These are phyloP conservation scores for Musca domestica DNA, from an alignment of 1,140 invertebrate species.

Conservation along the genomic window DNA sequence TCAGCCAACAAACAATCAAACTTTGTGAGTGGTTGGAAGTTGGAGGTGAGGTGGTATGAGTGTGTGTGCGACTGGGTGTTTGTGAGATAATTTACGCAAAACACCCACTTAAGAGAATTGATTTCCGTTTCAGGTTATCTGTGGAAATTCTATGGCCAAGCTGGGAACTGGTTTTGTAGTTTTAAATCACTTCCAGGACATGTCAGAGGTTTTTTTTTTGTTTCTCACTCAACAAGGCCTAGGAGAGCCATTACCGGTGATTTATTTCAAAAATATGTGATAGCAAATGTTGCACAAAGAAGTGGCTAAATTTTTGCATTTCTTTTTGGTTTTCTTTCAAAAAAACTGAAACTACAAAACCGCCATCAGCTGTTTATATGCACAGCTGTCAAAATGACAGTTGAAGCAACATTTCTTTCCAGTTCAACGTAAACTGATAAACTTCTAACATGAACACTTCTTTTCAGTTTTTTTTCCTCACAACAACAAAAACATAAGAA, in stretches of 20 bases:
- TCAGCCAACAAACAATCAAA: neutral
- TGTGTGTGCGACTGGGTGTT: neutral
- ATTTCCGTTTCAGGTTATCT: neutral
- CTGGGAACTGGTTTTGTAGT: too few species aligned
- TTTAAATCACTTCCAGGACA: too few species aligned
- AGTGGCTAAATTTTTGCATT: too few species aligned
- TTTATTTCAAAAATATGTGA: too few species aligned
- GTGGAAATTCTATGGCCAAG: too few species aligned
- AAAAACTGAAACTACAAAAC: slow-evolving; percentile 1
- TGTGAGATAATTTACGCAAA: neutral
- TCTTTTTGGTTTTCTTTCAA: too few species aligned
- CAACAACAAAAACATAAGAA: neutral
- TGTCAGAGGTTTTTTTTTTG: too few species aligned
- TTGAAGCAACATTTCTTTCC: slow-evolving; percentile 37
- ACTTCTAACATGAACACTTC: slow-evolving; percentile 44
- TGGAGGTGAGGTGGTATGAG: too few species aligned
- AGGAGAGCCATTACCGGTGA: too few species aligned
- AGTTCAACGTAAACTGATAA: slow-evolving; percentile 44
- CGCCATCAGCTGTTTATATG: slow-evolving; percentile 14
- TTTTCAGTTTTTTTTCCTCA: neutral
- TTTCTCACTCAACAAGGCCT: too few species aligned
- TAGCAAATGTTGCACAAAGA: too few species aligned
- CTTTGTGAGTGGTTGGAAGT: too few species aligned
- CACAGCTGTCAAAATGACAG: slow-evolving; percentile 49
- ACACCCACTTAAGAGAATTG: slow-evolving; percentile 22